Evolutionary conservation across 2,113 vertebrate species (phyloP), one percentile per base, ranked within the genome.

Genomic region (Cyprinodon brontotheroides): DNA sequence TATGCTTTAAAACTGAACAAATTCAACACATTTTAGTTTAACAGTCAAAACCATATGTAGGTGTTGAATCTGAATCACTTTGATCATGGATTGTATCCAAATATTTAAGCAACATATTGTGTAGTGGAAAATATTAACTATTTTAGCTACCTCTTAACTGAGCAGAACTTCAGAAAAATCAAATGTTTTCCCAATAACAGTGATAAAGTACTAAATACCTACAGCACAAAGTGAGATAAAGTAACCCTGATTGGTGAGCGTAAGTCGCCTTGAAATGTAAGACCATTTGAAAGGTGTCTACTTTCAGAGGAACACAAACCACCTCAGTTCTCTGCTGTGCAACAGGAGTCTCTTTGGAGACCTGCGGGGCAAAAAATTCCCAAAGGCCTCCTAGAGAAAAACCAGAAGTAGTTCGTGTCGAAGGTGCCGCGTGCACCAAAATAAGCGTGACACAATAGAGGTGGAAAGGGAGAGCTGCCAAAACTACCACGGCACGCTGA

Each of bases 281-380:
- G 85, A 89, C 92, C 86, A 84, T 92, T 89, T 86, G 80, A 89
- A 86, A 90, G 92, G 90, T 93, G 89, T 93, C 90, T 85, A 87
- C 85, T 93, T 91, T 89, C 90, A 91, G 89, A 90, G 87, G 82
- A 92, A 92, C 88, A 89, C 83, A 89, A 89, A 91, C 88, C 88
- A 88, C 82, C 88, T 87, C 77, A 74, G 86, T 87, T 83, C 81
- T 85, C 78, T 78, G 69, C 77, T 79, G 65, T 86, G 88, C 90
- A 92, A 92, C 84, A 81, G 48, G 90, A 92, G 86, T 88, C 89
- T 85, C 61, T 40, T 45, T 47, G 80, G 68, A 89, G 81, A 89
- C 84, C 66, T 77, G 84, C 22, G 72, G 80, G 78, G 75, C 77
- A 61, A 71, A 78, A 81, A 57, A 72, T 82, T 84, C 84, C 80